These are phyloP conservation scores for Leptopilina clavipes DNA, from an alignment of 1,140 invertebrate species.

Conservation along the genomic window DNA sequence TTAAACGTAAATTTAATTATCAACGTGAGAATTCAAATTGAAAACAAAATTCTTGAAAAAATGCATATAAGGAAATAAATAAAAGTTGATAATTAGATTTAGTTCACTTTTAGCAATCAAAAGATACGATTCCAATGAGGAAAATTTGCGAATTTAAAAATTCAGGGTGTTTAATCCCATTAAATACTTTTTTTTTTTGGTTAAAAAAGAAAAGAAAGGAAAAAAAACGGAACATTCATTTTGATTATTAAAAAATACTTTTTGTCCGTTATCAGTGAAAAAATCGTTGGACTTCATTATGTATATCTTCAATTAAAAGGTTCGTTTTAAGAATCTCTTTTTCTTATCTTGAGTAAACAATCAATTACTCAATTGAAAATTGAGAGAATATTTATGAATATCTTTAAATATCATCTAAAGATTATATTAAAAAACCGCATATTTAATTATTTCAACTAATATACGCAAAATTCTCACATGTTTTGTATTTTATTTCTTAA, in stretches of 20 bases:
- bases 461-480: neutral
- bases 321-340: slow-evolving; percentile 19
- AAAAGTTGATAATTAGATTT: too few species aligned
- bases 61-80: too few species aligned
- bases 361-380: neutral
- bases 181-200: too few species aligned
- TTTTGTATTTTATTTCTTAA: slow-evolving; percentile 28
- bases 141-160: too few species aligned
- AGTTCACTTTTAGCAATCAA: too few species aligned
- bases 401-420: slow-evolving; percentile 24
- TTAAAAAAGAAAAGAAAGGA: neutral
- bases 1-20: too few species aligned
- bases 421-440: too few species aligned
- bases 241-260: neutral
- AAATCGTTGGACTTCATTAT: slow-evolving; percentile 2
- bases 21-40: too few species aligned
- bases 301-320: slow-evolving; percentile 9
- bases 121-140: too few species aligned
- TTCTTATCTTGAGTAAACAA: slow-evolving; percentile 31
- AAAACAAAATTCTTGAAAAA: too few species aligned
- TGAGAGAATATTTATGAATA: neutral
- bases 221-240: too few species aligned
- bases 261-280: neutral
- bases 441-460: neutral
- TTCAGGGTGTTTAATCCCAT: too few species aligned